These are phyloP conservation scores for Sprattus sprattus DNA, from an alignment of 2,113 vertebrate species.

Conservation along the genomic window DNA sequence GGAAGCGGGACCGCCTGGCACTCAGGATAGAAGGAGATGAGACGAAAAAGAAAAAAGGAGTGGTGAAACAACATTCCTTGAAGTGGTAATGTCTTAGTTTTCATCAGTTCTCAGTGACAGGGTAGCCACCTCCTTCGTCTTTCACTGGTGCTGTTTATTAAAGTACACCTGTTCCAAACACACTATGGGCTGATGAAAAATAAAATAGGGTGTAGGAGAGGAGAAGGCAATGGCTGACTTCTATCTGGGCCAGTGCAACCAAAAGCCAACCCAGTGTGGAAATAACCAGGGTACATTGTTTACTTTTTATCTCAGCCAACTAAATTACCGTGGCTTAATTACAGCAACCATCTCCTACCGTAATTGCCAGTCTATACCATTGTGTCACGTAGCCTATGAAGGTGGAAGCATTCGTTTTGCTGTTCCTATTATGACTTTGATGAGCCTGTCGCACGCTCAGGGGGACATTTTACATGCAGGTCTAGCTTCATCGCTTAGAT, in stretches of 20 bases:
- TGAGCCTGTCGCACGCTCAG: not conserved
- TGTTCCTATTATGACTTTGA: not conserved
- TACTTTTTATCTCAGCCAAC: not conserved
- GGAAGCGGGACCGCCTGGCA: constrained; percentile 1
- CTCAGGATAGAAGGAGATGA: not conserved
- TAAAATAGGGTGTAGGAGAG: not conserved
- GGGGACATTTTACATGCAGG: not conserved
- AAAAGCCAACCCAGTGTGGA: not conserved
- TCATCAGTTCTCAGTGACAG: not conserved
- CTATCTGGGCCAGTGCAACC: not conserved
- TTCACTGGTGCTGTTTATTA: not conserved
- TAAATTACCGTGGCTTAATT: not conserved
- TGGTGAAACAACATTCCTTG: not conserved
- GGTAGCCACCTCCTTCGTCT: not conserved
- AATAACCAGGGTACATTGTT: not conserved
- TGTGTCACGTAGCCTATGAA: not conserved
- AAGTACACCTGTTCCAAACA: not conserved
- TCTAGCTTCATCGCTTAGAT: constrained; percentile 6
- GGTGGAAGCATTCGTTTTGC: not conserved
- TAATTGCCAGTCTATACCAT: not conserved
- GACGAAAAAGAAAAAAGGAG: not conserved
- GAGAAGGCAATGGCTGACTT: not conserved
- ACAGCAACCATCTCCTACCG: not conserved
- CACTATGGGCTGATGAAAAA: not conserved
- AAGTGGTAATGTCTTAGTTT: not conserved